phyloP scores from a whole-genome alignment of 2,797 vertebrate genomes.

The Bovichtus variegatus region DNA sequence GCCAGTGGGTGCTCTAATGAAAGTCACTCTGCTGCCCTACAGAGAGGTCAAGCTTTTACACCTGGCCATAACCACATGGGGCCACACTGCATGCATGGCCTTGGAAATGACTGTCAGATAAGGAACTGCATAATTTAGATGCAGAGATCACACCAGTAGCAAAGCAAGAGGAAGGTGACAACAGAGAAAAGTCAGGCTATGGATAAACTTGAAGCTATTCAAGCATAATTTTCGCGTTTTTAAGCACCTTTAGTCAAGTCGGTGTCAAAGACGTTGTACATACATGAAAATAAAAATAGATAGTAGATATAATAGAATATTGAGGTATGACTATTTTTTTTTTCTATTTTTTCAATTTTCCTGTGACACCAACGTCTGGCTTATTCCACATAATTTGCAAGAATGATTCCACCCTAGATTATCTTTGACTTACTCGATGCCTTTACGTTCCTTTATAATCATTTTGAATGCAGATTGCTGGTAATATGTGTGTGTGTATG shows the following conservation, averaged over 20 bases:
- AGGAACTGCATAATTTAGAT: conserved; percentile 75
- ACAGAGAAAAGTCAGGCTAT: conserved; percentile 5
- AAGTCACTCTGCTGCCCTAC: conserved; percentile 82
- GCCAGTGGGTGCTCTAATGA: conserved; percentile 78
- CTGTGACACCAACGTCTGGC: neutral
- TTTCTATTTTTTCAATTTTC: neutral
- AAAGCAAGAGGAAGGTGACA: conserved; percentile 28
- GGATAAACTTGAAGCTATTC: conserved; percentile 23
- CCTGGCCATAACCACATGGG: conserved; percentile 78
- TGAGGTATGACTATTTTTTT: neutral
- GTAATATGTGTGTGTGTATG: conserved; percentile 25
- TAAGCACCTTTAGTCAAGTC: neutral
- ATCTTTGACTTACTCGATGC: neutral
- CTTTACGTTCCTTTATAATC: neutral
- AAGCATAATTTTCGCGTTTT: neutral
- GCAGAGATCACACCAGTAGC: conserved; percentile 38
- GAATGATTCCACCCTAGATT: neutral
- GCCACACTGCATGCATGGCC: conserved; percentile 69
- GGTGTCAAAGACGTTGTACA: neutral
- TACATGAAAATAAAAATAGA: neutral
- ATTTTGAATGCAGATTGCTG: conserved; percentile 15
- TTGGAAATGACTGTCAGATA: conserved; percentile 80
- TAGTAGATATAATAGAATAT: too few relatives aligned
- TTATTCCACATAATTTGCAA: neutral
- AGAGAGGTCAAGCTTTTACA: conserved; percentile 84